Base-by-base conservation (phyloP, 1,140 invertebrate genomes). In the Saccostrea echinata region DNA sequence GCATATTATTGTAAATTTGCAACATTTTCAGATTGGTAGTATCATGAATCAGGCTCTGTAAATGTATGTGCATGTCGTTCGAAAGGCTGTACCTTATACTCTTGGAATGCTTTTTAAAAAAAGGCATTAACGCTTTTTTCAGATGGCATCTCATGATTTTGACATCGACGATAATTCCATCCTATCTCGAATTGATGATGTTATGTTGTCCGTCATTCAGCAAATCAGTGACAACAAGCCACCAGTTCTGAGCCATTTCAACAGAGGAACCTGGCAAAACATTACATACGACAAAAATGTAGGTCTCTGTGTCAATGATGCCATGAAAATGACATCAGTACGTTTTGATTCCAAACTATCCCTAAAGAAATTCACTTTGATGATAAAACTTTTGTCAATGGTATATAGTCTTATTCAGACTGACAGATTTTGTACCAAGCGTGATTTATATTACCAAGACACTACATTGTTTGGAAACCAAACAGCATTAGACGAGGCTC, bases 391-490 rank as follows among this genome's bases (percentile, higher is more conserved):
- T 1, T 51, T 89, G 51, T 87, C 86, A 13, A 61, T 89, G 43
- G 86, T 89, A 27, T 87, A 87, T 55, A 13, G 76, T 55, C 57
- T 89, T 9, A 84, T 89, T 27, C 83, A 87, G 57, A 84, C 71
- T 33, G 84, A 83, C 24, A 85, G 84, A 30, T 87, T 55, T 57
- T 87, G 71, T n/a, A 89, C 88, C 18, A 89, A 16, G 90, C 96
- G 96, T 87, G 95, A 95, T 88, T 86, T 96, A 30, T 96, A 95
- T 83, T 96, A 96, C 27, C 96, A 96, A 76, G 96, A 96, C n/a
- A 96, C 95, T 68, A 88, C 91, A 30, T 84, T 96, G 84, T 95
- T 96, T 87, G 95, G 95, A 3, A 96, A 94, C 61, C 97, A 97
- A 94, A 89, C 88, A 0, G 94, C 94, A 43, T 92, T 98, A 27